These are phyloP conservation scores for Apamea epomidion DNA, from an alignment of 2,888 invertebrate species.

Conservation along the genomic window DNA sequence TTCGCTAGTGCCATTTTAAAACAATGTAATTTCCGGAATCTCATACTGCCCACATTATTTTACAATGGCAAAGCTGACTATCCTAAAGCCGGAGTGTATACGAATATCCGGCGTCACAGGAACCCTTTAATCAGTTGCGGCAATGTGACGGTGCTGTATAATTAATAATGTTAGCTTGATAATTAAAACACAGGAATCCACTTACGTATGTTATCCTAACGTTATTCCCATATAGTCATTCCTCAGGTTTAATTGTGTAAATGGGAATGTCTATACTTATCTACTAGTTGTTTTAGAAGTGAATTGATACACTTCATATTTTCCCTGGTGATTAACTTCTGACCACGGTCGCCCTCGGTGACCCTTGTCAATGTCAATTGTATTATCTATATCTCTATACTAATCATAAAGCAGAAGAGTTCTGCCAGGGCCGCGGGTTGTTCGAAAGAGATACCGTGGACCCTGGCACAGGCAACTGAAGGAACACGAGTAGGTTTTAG, in stretches of 20 bases:
- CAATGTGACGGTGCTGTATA: constrained; percentile 8
- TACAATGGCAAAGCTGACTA: neutral
- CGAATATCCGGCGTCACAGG: neutral
- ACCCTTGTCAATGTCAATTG: no score
- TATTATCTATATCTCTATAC: no score
- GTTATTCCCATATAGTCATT: neutral
- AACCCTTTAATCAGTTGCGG: constrained; percentile 24
- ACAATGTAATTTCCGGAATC: neutral
- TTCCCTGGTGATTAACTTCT: neutral
- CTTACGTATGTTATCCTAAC: neutral
- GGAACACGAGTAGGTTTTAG: no score
- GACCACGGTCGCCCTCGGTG: no score
- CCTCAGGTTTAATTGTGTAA: neutral
- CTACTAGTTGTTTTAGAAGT: neutral
- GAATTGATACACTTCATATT: neutral
- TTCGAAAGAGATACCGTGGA: no score
- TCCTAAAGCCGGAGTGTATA: neutral
- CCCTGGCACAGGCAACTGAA: no score
- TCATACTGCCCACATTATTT: neutral
- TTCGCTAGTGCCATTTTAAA: neutral
- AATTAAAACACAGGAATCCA: constrained; percentile 19
- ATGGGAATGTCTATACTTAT: neutral
- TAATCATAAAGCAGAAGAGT: no score
- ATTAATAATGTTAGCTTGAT: constrained; percentile 23
- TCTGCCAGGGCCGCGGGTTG: no score